Conservation (phyloP, 2,113 vertebrate genomes). For the Pseudorhombus dupliciocellatus region DNA sequence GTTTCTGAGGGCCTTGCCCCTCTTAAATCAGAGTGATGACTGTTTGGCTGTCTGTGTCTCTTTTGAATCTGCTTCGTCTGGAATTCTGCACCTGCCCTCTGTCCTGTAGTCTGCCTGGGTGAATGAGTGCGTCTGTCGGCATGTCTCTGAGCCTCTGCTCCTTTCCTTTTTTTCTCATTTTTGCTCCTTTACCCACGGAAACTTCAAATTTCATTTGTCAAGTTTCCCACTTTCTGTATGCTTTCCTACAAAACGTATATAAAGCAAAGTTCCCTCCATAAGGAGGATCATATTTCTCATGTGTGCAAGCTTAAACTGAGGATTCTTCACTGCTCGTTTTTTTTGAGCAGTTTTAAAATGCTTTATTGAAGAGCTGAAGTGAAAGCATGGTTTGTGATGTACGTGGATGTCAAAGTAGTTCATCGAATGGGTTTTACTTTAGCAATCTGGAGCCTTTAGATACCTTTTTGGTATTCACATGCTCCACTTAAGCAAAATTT, state of each 20-base stretch:
- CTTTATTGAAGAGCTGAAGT: conserved; percentile 76
- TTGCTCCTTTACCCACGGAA: conserved; percentile 64
- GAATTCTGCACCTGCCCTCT: conserved; percentile 83
- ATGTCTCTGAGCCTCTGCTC: conserved; percentile 64
- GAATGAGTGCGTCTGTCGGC: conserved; percentile 49
- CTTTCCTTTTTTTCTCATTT: conserved; percentile 38
- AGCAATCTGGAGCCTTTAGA: conserved; percentile 70
- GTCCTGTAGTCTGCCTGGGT: conserved; percentile 55
- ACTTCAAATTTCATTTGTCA: conserved; percentile 47
- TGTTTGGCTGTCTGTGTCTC: conserved; percentile 64
- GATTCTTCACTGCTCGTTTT: conserved; percentile 77
- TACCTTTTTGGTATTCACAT: conserved; percentile 73
- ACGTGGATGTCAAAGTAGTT: conserved; percentile 66
- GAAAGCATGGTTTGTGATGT: conserved; percentile 74
- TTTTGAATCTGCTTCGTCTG: conserved; percentile 70
- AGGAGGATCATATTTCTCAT: conserved; percentile 79
- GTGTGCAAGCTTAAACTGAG: conserved; percentile 72
- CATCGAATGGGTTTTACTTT: conserved; percentile 63
- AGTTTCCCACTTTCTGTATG: conserved; percentile 70
- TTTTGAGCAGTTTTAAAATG: conserved; percentile 80
- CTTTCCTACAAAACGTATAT: conserved; percentile 74
- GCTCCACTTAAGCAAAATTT: conserved; percentile 67
- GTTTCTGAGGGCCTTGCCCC: conserved; percentile 59
- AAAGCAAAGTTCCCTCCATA: conserved; percentile 77
- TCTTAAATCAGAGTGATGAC: conserved; percentile 65